Conservation (phyloP, 1,140 invertebrate genomes). For the Samia ricini region DNA sequence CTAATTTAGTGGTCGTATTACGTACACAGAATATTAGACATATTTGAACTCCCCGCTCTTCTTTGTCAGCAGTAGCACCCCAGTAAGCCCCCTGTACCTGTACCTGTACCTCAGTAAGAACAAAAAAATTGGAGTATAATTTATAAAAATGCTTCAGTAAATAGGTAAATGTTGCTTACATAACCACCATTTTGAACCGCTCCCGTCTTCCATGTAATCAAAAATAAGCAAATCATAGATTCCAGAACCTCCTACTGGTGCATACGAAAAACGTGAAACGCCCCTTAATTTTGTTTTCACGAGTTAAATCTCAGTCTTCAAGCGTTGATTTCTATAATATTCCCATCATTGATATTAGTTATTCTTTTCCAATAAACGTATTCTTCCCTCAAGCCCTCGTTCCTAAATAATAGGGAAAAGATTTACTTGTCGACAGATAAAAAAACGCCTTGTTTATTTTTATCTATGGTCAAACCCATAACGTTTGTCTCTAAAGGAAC, state of each 20-base stretch:
- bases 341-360: slow-evolving; percentile 45
- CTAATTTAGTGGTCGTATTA: no score
- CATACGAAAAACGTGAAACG: background rate
- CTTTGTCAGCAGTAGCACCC: no score
- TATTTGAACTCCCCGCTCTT: no score
- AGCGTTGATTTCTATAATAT: slow-evolving; percentile 50
- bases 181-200: no score
- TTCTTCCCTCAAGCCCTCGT: slow-evolving; percentile 43
- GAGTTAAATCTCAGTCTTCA: slow-evolving; percentile 9
- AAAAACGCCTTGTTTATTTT: slow-evolving; percentile 49
- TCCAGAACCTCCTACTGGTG: background rate
- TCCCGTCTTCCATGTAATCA: no score
- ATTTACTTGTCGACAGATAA: slow-evolving; percentile 52
- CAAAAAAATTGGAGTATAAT: no score
- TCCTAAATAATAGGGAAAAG: slow-evolving; percentile 60
- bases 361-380: slow-evolving; percentile 53
- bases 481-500: slow-evolving; percentile 41
- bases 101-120: no score
- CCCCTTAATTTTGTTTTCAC: background rate
- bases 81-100: no score
- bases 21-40: no score
- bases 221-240: no score
- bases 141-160: no score
- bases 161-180: no score
- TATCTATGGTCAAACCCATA: slow-evolving; percentile 48